Evolutionary conservation across 2,113 vertebrate genomes (phyloP).

Genomic region (Diadophis punctatus): DNA sequence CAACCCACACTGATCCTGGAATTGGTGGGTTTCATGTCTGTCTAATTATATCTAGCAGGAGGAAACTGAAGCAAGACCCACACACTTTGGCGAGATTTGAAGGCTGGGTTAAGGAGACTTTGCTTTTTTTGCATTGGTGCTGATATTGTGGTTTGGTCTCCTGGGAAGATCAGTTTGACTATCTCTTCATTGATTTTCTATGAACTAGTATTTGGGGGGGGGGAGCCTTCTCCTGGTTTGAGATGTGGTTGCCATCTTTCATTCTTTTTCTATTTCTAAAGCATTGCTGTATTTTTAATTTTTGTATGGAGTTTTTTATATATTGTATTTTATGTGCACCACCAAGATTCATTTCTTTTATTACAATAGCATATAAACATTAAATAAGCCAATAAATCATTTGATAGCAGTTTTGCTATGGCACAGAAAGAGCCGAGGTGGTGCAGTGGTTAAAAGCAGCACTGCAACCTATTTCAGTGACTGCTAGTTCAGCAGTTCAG

Average conservation of each 20-base stretch:
- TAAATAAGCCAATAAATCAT: background rate
- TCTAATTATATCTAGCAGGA: background rate
- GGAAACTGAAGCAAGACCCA: background rate
- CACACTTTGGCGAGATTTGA: background rate
- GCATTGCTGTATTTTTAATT: background rate
- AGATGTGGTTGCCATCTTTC: background rate
- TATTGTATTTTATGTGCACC: background rate
- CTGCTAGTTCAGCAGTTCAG: too few relatives aligned
- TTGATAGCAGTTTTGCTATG: background rate
- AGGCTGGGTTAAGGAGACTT: background rate
- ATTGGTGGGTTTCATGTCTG: background rate
- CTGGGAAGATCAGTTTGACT: background rate
- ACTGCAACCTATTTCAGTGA: too few relatives aligned
- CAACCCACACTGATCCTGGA: background rate
- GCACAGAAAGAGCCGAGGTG: too few relatives aligned
- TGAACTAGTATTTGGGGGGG: background rate
- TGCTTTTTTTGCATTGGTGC: background rate
- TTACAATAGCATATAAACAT: background rate
- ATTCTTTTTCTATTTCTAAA: background rate
- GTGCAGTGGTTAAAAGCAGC: too few relatives aligned
- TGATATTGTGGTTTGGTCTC: background rate
- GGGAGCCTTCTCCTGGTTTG: background rate
- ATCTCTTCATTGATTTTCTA: background rate
- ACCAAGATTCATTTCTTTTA: background rate
- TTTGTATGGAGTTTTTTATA: background rate